phyloP scores from a whole-genome alignment of 2,888 invertebrate species.

The Cheilosia urbana region DNA sequence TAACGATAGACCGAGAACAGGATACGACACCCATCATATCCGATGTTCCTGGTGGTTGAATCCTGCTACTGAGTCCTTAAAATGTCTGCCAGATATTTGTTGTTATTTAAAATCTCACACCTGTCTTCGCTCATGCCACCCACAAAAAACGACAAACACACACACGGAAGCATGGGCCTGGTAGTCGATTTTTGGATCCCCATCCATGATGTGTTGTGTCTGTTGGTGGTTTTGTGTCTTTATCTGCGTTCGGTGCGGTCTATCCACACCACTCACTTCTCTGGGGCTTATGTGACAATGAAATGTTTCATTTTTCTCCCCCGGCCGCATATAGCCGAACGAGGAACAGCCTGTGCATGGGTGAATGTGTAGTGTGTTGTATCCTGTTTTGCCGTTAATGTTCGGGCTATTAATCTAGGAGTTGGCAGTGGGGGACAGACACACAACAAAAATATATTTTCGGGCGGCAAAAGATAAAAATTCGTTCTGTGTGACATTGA shows the following conservation, averaged over 20 bases:
- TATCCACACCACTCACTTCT: conserved; percentile 65
- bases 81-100: conserved; percentile 55
- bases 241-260: conserved; percentile 65
- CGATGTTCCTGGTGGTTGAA: conserved; percentile 63
- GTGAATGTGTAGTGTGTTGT: conserved; percentile 42
- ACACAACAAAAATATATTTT: conserved; percentile 52
- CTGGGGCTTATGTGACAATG: conserved; percentile 66
- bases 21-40: conserved; percentile 73
- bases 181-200: conserved; percentile 13
- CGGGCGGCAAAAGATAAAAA: conserved; percentile 64
- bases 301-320: conserved; percentile 61
- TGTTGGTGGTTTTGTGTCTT: conserved; percentile 64
- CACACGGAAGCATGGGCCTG: not conserved
- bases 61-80: conserved; percentile 58
- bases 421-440: conserved; percentile 40
- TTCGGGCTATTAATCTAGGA: conserved; percentile 67
- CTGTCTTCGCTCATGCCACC: conserved; percentile 29
- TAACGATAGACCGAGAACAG: conserved; percentile 50
- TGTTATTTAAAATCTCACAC: conserved; percentile 73
- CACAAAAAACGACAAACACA: not conserved
- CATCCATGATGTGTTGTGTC: conserved; percentile 12
- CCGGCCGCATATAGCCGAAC: conserved; percentile 16
- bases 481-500: conserved; percentile 31
- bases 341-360: conserved; percentile 42
- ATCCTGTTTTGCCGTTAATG: conserved; percentile 74